Percentiles rank a stretch among this genome's conserved stretches.
phyloP scores from a whole-genome alignment of 1,140 invertebrate species.

The Ceratina australensis region DNA sequence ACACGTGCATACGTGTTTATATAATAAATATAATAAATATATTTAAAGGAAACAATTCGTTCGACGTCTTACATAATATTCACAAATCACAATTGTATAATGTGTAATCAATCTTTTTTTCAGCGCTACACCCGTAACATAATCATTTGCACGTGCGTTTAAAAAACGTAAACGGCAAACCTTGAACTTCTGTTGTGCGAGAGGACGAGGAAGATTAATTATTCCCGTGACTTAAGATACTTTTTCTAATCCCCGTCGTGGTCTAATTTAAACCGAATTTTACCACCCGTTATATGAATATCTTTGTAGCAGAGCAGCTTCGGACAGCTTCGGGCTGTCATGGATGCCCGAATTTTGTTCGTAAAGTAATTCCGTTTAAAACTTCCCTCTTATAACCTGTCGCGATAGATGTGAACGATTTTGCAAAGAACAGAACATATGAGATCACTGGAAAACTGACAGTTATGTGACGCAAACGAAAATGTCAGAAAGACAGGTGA shows the following conservation, averaged over 20 bases:
- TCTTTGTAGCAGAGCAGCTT: constrained; percentile 26
- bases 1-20: too few relatives aligned
- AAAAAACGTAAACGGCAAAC: background rate
- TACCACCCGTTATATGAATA: constrained; percentile 39
- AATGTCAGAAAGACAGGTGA: constrained; percentile 41
- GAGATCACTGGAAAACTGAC: constrained; percentile 1
- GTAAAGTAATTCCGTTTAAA: constrained; percentile 24
- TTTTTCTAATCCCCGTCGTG: background rate
- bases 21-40: too few relatives aligned
- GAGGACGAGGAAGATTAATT: background rate
- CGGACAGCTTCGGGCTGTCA: constrained; percentile 35
- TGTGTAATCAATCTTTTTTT: background rate
- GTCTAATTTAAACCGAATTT: constrained; percentile 16
- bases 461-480: constrained; percentile 39
- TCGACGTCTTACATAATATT: background rate
- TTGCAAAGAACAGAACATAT: background rate
- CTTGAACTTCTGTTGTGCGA: background rate
- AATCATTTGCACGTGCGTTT: background rate
- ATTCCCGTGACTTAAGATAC: constrained; percentile 21
- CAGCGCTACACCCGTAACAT: too few relatives aligned
- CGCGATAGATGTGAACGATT: constrained; percentile 26
- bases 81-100: background rate
- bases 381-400: background rate
- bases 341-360: constrained; percentile 36
- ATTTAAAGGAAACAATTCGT: too few relatives aligned